phyloP scores from a whole-genome alignment of 64 coral and sea anemone species.

The Dendrophyllia cribrosa region DNA sequence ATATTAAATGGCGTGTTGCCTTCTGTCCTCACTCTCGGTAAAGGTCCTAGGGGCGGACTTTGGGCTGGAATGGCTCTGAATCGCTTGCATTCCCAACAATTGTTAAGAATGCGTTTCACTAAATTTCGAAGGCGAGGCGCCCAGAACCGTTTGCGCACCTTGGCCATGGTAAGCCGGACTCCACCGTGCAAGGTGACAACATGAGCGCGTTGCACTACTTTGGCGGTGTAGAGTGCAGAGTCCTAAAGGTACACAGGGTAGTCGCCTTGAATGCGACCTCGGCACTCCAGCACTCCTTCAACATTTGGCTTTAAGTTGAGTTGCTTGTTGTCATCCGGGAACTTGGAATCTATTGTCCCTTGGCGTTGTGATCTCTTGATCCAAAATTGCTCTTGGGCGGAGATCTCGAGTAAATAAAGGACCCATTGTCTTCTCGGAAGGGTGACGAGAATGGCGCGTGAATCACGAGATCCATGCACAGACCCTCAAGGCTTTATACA shows the following conservation, averaged over 20 bases:
- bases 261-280: neutral
- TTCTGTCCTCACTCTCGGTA: neutral
- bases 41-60: neutral
- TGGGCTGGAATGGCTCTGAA: neutral
- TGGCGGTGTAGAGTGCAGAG: neutral
- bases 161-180: slow-evolving; percentile 36
- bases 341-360: neutral
- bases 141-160: slow-evolving; percentile 45
- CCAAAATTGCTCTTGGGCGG: neutral
- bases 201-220: slow-evolving; percentile 33
- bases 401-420: neutral
- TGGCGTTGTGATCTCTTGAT: slow-evolving; percentile 3
- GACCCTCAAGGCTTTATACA: slow-evolving; percentile 6
- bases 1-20: neutral
- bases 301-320: neutral
- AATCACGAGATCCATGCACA: neutral
- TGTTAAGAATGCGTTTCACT: neutral
- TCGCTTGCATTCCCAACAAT: neutral
- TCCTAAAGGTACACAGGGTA: slow-evolving; percentile 31
- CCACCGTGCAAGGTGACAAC: slow-evolving; percentile 37
- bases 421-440: neutral
- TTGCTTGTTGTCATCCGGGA: neutral
- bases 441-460: too few species aligned
- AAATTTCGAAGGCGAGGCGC: slow-evolving; percentile 47
- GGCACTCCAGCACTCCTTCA: slow-evolving; percentile 18